phyloP scores from a whole-genome alignment of 2,888 invertebrate species.

The Philereme vetulata region DNA sequence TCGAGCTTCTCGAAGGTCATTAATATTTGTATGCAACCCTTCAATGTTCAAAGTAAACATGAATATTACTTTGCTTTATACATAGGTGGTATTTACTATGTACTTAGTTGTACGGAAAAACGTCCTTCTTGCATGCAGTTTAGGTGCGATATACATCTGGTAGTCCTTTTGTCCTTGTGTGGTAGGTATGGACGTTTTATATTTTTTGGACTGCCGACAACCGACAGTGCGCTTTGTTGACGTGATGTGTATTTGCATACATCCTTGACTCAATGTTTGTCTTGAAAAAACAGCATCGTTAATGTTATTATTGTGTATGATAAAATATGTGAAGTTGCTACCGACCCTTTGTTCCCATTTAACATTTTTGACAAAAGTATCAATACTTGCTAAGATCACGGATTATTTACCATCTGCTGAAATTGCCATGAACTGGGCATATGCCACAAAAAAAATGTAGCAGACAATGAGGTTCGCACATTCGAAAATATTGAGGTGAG shows the following conservation, averaged over 20 bases:
- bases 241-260: conserved; percentile 71
- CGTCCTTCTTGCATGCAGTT: conserved; percentile 19
- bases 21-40: conserved; percentile 30
- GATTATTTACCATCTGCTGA: conserved; percentile 54
- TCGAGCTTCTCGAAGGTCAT: conserved; percentile 29
- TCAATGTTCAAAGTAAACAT: conserved; percentile 24
- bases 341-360: conserved; percentile 5
- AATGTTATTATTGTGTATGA: conserved; percentile 13
- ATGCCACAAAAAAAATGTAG: conserved; percentile 71
- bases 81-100: too few species aligned
- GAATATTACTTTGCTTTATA: conserved; percentile 22
- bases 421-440: conserved; percentile 68
- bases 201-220: conserved; percentile 53
- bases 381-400: conserved; percentile 1
- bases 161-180: conserved; percentile 55
- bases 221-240: conserved; percentile 63
- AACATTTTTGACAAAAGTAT: background rate
- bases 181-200: conserved; percentile 47
- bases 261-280: conserved; percentile 65
- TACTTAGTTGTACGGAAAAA: conserved; percentile 19
- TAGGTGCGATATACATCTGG: conserved; percentile 35
- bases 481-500: conserved; percentile 75
- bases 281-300: conserved; percentile 62
- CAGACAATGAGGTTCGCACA: conserved; percentile 79
- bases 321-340: background rate